phyloP scores from a whole-genome alignment of 2,888 invertebrate species.

The Clunio marinus region DNA sequence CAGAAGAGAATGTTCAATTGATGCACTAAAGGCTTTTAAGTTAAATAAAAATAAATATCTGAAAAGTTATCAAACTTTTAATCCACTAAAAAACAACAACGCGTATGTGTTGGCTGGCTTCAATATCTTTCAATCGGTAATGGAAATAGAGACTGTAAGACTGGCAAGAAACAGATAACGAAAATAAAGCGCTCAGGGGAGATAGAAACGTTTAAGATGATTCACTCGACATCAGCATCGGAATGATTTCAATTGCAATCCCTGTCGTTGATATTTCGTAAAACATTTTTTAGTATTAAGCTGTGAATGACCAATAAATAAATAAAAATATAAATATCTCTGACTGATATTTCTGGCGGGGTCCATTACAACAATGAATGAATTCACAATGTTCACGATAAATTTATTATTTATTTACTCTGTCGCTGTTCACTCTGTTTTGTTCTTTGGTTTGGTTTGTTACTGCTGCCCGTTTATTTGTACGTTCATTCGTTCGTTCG shows the following conservation, averaged over 20 bases:
- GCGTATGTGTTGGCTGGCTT: not conserved
- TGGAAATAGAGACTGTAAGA: constrained; percentile 54
- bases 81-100: not conserved
- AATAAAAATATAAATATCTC: constrained; percentile 18
- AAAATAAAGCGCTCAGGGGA: not conserved
- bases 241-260: too few relatives aligned
- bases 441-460: not conserved
- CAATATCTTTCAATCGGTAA: constrained; percentile 51
- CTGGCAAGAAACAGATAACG: constrained; percentile 45
- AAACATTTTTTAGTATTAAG: too few relatives aligned
- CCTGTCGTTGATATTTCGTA: not conserved
- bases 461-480: too few relatives aligned
- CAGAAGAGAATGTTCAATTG: too few relatives aligned
- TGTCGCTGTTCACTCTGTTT: not conserved
- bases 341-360: constrained; percentile 3
- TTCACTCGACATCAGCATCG: too few relatives aligned
- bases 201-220: not conserved
- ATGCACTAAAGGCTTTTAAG: constrained; percentile 22
- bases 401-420: constrained; percentile 23
- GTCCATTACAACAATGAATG: constrained; percentile 14
- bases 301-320: constrained; percentile 22
- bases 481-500: too few relatives aligned
- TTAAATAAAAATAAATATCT: not conserved
- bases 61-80: not conserved
- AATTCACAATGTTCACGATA: constrained; percentile 23